Evolutionary conservation across 2,113 vertebrate species (phyloP).

Genomic region (Brienomyrus brachyistius): DNA sequence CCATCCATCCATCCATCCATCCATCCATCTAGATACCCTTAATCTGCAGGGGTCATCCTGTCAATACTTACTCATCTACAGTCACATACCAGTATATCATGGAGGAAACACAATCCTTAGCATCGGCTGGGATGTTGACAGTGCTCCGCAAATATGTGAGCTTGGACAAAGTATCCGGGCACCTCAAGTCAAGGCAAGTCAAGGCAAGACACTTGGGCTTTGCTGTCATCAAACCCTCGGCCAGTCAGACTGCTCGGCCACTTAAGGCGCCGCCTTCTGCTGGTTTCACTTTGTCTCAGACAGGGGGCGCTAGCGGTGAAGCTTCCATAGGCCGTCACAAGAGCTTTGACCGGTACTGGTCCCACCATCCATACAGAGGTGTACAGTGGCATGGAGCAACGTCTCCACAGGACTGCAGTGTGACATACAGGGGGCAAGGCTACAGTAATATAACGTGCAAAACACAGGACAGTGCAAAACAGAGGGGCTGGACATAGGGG

Average conservation of each 20-base stretch:
- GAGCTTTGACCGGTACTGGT: neutral
- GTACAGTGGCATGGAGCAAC: neutral
- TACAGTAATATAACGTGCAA: neutral
- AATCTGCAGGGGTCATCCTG: neutral
- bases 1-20: no score
- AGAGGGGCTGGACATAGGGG: neutral
- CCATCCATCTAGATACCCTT: neutral
- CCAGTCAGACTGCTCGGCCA: neutral
- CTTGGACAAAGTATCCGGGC: neutral
- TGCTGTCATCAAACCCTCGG: neutral
- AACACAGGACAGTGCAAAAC: neutral
- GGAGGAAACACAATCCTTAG: neutral
- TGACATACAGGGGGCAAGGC: neutral
- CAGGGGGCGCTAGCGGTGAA: neutral
- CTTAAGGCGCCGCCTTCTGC: neutral
- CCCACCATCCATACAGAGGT: neutral
- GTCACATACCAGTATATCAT: neutral
- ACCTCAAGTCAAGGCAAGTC: neutral
- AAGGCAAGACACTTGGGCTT: neutral
- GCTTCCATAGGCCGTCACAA: neutral
- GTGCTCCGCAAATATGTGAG: neutral
- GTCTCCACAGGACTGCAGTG: neutral
- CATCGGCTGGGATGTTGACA: neutral
- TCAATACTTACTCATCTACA: neutral
- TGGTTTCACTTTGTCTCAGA: neutral